Evolutionary conservation across 1,140 invertebrate genomes (phyloP), one percentile per base, ranked within the genome.

Genomic region (Anagrus nilaparvatae): DNA sequence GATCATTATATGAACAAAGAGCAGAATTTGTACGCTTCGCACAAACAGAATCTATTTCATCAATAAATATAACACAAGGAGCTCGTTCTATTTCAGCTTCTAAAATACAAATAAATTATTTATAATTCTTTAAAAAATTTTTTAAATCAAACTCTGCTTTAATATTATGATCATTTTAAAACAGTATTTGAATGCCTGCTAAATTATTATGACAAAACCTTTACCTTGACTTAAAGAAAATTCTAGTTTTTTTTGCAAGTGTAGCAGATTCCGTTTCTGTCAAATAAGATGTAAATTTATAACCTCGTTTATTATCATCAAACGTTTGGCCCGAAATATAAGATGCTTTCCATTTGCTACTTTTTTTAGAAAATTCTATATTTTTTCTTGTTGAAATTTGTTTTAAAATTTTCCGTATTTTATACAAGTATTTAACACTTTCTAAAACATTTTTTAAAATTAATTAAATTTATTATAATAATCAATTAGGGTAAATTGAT

Each of bases 1-100:
- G 90, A 74, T 99, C 98, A 8, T 94, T 94, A 63, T 97, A 97
- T 0, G 94, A 95, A 75, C 97, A 93, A 16, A 97, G 71, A 29
- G 90, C 81, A 14, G 92, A 96, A 61, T 89, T 96, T 3, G 92
- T 95, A 47, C 96, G 71, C 61, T 95, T 97, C 10, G 87, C 85
- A 16, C 94, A 96, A 25, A 99, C 92, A 0, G 93, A 95, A 72
- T 99, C 96, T 40, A 99, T 98, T 74, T 99, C 96, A 64, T 99
- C 96, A 47, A 99, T 97, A 60, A 99, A 99, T 44, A 99, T 86
- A 1, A 99, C 92, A 68, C 95, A 97, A 0, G 96, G 95, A 10
- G 94, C 84, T 29, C 82, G 73, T 50, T 82, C 80, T 62, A 97
- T 97, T n/a, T 95, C 94, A 14, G 85, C 81, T 63, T 83, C 87